A percentile compares a stretch with the other conserved stretches of the same genome.
These are phyloP conservation scores for Conger conger DNA, from an alignment of 2,113 vertebrate genomes.

Conservation along the genomic window DNA sequence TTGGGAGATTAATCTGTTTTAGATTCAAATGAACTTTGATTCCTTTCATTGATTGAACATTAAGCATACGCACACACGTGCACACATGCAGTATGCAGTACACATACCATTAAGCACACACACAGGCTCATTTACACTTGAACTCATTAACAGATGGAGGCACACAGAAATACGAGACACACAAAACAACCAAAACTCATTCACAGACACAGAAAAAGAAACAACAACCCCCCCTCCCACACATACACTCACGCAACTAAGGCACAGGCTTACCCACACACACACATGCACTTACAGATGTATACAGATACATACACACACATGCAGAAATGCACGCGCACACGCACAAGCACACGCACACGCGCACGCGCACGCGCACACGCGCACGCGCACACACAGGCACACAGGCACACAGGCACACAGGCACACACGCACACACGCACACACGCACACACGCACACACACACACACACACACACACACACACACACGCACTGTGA, in stretches of 20 bases:
- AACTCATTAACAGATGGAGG: too few relatives aligned
- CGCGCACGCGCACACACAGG: not conserved
- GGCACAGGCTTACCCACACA: too few relatives aligned
- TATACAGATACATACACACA: not conserved
- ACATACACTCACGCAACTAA: not conserved
- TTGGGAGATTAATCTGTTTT: not conserved
- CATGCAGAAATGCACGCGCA: too few relatives aligned
- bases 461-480: too few relatives aligned
- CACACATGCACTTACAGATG: not conserved
- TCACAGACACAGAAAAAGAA: not conserved
- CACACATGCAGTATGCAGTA: too few relatives aligned
- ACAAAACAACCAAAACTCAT: not conserved
- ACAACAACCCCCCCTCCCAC: not conserved
- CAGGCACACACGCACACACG: not conserved
- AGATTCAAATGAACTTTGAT: constrained; percentile 4
- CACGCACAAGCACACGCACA: constrained; percentile 5
- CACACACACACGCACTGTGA: not conserved
- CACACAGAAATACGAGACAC: not conserved
- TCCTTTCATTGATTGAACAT: not conserved
- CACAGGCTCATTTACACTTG: too few relatives aligned
- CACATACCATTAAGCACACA: too few relatives aligned
- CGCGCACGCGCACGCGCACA: not conserved
- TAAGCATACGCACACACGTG: not conserved
- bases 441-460: not conserved
- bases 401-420: not conserved